Evolutionary conservation across 2,113 vertebrate species (phyloP), one percentile per base, ranked within the genome.

Genomic region (Notiomystis cincta): DNA sequence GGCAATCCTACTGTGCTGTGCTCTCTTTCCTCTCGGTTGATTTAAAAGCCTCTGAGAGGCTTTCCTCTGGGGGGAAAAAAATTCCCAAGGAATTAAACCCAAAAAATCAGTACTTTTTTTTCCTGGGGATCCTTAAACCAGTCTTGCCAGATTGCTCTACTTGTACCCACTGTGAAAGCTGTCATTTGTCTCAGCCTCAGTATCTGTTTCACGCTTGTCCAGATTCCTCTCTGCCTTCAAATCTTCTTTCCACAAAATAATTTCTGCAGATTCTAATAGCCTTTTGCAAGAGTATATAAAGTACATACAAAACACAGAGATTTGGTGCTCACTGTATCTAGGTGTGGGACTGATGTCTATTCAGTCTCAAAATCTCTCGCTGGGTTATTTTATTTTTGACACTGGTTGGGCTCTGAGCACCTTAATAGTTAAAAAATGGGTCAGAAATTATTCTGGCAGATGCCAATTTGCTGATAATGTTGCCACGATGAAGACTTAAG

Each of bases 1-100:
- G 60, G 33, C 9, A 1, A 42, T 65, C 30, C 22, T 56, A 66
- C 11, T 61, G 6, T 58, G n/a, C 54, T 28, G 19, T 27, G n/a
- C 13, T 24, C 0, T 0, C 37, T 16, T 5, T 31, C 13, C 6
- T 53, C 42, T 24, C 33, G 15, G 3, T 6, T 69, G 37, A 22
- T 12, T 64, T 51, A 58, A 60, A 23, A 90, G 19, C 4, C 16
- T 56, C 53, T 67, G 3, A 4, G 22, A 60, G 23, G 10, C 3
- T 80, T 72, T 70, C 4, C 23, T n/a, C 23, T 22, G 3, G 1
- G 6, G 0, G 0, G 10, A 21, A 40, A 40, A 25, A 11, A 42
- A 5, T 15, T 42, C 9, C 20, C 18, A 65, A 21, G 3, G 3
- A 53, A 27, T 3, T 23, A 38, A 57, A 45, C 35, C 1, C 3